Evolutionary conservation across 2,113 vertebrate species (phyloP).

Genomic region (Dendrocopos noguchii): DNA sequence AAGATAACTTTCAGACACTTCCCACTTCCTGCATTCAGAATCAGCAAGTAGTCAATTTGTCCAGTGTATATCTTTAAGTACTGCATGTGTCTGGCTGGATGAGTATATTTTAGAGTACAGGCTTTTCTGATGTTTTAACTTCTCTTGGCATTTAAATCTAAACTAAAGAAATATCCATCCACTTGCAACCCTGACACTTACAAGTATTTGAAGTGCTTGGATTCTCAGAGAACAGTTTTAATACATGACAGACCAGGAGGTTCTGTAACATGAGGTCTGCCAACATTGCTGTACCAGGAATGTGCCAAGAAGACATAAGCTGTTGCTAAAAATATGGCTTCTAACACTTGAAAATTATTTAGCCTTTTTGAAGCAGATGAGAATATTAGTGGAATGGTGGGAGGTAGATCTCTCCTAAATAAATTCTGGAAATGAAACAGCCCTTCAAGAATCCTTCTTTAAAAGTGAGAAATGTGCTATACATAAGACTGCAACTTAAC

Average conservation of each 20-base stretch:
- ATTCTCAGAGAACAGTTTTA: slow-evolving; percentile 31
- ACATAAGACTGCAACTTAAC: background rate
- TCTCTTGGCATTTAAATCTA: slow-evolving; percentile 1
- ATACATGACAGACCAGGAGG: slow-evolving; percentile 44
- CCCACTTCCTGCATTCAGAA: background rate
- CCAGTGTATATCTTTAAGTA: background rate
- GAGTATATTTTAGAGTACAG: background rate
- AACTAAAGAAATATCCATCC: background rate
- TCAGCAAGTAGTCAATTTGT: background rate
- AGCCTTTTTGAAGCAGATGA: slow-evolving; percentile 47
- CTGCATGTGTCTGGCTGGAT: background rate
- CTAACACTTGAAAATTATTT: slow-evolving; percentile 42
- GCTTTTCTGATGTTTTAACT: background rate
- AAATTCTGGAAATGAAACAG: slow-evolving; percentile 13
- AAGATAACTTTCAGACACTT: background rate
- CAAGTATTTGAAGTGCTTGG: slow-evolving; percentile 55
- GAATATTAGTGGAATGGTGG: slow-evolving; percentile 38
- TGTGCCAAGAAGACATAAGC: slow-evolving; percentile 46
- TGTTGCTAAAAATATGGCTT: slow-evolving; percentile 55
- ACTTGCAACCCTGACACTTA: background rate
- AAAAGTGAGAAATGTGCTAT: background rate
- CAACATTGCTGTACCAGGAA: background rate
- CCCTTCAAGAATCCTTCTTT: background rate
- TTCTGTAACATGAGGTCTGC: slow-evolving; percentile 26
- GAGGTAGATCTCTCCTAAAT: slow-evolving; percentile 23